phyloP scores from a whole-genome alignment of 2,888 invertebrate species.

The Euphydryas editha region DNA sequence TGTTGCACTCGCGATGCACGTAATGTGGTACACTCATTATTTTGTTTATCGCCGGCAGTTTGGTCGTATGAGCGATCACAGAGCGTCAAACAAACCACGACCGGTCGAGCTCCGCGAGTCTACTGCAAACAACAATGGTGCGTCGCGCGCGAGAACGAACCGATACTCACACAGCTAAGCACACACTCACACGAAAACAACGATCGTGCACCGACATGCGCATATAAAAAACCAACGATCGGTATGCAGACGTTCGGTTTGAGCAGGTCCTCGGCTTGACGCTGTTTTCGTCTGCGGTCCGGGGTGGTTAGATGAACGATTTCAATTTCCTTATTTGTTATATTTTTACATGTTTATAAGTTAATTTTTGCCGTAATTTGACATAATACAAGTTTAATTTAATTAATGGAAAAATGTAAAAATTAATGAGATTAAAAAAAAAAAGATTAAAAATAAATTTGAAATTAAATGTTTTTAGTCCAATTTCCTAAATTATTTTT shows the following conservation, averaged over 20 bases:
- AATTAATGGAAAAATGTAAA: too few relatives aligned
- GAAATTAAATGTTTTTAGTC: too few relatives aligned
- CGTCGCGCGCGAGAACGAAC: slow-evolving; percentile 72
- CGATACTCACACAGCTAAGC: slow-evolving; percentile 60
- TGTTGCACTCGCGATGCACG: slow-evolving; percentile 79
- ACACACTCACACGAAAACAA: slow-evolving; percentile 58
- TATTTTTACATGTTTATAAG: too few relatives aligned
- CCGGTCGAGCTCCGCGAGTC: slow-evolving; percentile 70
- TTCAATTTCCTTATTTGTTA: slow-evolving; percentile 51
- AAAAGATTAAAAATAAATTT: too few relatives aligned
- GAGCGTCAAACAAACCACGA: slow-evolving; percentile 58
- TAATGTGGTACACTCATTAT: slow-evolving; percentile 78
- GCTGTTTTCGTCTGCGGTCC: slow-evolving; percentile 83
- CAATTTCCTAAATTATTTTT: too few relatives aligned
- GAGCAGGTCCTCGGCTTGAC: slow-evolving; percentile 82
- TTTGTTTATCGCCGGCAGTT: slow-evolving; percentile 79
- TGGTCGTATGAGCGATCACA: slow-evolving; percentile 58
- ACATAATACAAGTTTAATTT: too few relatives aligned
- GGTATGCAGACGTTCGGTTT: slow-evolving; percentile 84
- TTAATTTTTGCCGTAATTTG: too few relatives aligned
- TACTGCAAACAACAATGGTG: slow-evolving; percentile 77
- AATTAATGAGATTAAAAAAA: not conserved
- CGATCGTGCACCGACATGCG: slow-evolving; percentile 69
- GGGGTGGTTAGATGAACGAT: slow-evolving; percentile 66
- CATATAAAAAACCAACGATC: slow-evolving; percentile 82